phyloP scores from a whole-genome alignment of 2,888 invertebrate species.

The Conomelus anceps region DNA sequence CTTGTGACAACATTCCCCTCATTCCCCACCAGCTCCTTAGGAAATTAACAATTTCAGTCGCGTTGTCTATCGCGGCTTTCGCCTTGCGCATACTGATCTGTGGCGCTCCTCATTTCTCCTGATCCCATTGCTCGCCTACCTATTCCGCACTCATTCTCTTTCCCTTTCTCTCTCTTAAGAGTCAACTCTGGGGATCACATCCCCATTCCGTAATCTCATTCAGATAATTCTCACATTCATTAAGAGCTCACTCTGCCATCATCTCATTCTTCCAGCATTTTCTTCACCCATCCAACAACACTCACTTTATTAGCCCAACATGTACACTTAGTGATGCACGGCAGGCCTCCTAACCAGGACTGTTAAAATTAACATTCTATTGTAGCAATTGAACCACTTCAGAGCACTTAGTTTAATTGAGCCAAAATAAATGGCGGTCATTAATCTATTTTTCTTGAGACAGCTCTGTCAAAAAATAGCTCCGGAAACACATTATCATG shows the following conservation, averaged over 20 bases:
- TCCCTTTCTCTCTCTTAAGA: neutral
- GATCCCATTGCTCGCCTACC: neutral
- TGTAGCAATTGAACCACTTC: neutral
- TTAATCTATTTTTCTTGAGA: neutral
- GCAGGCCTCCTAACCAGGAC: neutral
- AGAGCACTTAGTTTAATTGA: neutral
- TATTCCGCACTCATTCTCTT: neutral
- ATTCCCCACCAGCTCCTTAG: neutral
- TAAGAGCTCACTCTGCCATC: neutral
- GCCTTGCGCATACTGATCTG: neutral
- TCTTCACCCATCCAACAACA: too few species aligned
- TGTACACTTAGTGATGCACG: neutral
- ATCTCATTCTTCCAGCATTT: neutral
- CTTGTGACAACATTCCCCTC: neutral
- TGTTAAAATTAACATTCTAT: neutral
- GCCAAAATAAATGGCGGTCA: neutral
- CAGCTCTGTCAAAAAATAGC: too few species aligned
- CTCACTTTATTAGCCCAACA: too few species aligned
- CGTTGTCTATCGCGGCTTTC: neutral
- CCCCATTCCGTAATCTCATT: neutral
- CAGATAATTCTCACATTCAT: neutral
- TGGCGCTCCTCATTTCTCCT: neutral
- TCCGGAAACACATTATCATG: too few species aligned
- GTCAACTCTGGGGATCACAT: neutral
- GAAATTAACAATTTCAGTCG: neutral